A percentile compares a stretch with the other conserved stretches of the same genome.
These are phyloP conservation scores for Rhinoraja longicauda DNA, from an alignment of 2,797 vertebrate genomes.

Conservation along the genomic window DNA sequence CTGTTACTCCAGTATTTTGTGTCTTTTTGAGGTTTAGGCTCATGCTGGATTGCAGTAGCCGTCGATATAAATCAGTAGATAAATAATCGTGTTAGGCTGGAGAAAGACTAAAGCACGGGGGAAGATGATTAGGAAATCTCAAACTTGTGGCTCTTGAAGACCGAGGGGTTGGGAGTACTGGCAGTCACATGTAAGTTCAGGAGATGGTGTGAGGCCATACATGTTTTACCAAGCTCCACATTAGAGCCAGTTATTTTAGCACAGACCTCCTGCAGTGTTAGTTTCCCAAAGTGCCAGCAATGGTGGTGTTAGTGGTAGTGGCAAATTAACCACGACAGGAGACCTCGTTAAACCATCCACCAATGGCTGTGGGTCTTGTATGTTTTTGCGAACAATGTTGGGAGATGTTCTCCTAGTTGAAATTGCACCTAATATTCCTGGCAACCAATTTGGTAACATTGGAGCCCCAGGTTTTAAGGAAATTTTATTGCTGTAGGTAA, in stretches of 20 bases:
- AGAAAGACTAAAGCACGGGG: too few species aligned
- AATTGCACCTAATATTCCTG: not conserved
- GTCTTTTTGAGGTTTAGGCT: too few species aligned
- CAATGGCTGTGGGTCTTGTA: not conserved
- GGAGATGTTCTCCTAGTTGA: not conserved
- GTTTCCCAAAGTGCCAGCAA: not conserved
- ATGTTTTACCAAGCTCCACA: not conserved
- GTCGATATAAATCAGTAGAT: not conserved
- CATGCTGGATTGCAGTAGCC: not conserved
- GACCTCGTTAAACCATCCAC: not conserved
- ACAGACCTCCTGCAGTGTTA: not conserved
- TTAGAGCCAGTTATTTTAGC: not conserved
- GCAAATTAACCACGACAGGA: not conserved
- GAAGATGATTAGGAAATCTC: not conserved
- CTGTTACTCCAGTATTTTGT: too few species aligned
- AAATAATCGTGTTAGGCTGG: not conserved
- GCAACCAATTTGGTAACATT: not conserved
- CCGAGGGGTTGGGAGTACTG: not conserved
- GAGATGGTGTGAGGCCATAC: not conserved
- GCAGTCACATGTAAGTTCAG: too few species aligned
- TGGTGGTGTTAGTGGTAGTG: not conserved
- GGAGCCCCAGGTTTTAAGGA: not conserved
- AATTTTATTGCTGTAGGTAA: not conserved
- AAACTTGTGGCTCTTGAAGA: not conserved
- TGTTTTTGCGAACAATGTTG: not conserved